Base-by-base conservation (phyloP, 1,140 invertebrate species). In the Propsilocerus akamusi region DNA sequence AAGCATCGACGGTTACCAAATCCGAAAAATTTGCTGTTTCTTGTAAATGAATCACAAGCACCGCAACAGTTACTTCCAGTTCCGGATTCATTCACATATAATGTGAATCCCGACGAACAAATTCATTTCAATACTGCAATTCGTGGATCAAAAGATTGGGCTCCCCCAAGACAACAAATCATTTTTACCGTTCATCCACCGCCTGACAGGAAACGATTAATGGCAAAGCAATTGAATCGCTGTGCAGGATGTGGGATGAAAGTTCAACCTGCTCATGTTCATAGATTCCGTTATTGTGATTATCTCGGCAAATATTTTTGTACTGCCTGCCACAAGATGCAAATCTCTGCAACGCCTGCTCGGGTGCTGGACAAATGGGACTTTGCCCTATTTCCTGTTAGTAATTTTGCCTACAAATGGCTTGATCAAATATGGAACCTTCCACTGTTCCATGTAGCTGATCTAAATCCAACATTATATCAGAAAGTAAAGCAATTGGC, bases 251-350 rank as follows among this genome's bases (percentile, higher is more conserved):
- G 88, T 70, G 85, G 88, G 0, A 83, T 83, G 68, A 78, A 77
- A 56, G 81, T 90, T 8, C 77, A 81, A 3, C 64, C 71, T 52
- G 75, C 77, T 50, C 85, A 83, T 58, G 73, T 80, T 8, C 74
- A 77, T 22, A 73, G 76, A 55, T 83, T 81, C 64, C 72, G 84
- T 7, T 88, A 86, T 58, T 93, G 89, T 63, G 76, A 86, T 58
- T 93, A 93, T 62, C 68, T 90, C 46, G 86, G 86, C 12, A 78
- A 86, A 57, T 89, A 86, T 66, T 88, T 92, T 64, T 93, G 89
- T 62, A 87, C 86, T 5, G 85, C 83, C 25, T 93, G 89, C 62
- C 88, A 92, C 65, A 79, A 73, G 8, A 83, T 86, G 61, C 75
- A 86, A 56, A 68, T 77, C 47, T 71, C 80, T 5, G 64, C 80